Base-by-base conservation (phyloP, 1,140 invertebrate species). In the Macrosteles quadrilineatus region DNA sequence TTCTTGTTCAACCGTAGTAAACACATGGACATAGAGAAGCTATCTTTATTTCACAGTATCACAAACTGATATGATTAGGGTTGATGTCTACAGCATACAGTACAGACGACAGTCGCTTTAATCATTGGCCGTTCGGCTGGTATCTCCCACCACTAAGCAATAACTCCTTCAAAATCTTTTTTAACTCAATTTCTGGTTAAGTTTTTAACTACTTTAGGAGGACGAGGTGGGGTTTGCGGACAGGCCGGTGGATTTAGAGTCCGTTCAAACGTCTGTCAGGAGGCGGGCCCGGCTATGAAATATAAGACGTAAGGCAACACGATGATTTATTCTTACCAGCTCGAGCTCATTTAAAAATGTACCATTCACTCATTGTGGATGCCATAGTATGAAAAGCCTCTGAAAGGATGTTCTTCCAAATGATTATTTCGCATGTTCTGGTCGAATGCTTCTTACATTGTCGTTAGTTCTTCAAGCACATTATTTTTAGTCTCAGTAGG, bases 121-220 rank as follows among this genome's bases (percentile, higher is more conserved):
- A 64, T 64, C 62, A 64, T 64, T 64, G 57, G 62, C 62, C 62
- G 19, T 64, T 32, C 62, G 62, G 62, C 32, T 36, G 62, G 62
- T 64, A 64, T 27, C 62, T 64, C 62, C 62, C 62, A 32, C 62
- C 62, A 27, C 32, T 64, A 32, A 64, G 36, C 36, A 64, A 64
- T 64, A 64, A 64, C 32, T 25, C 17, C 55, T 64, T 64, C 62
- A 32, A 32, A n/a, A 64, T 64, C 62, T 30, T 64, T 64, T 64
- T 31, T 32, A 64, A 64, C 62, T 64, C 62, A 64, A 64, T 64
- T 64, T 64, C 62, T 31, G 62, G 62, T 64, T 27, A 64, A 64
- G 62, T 36, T 53, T 64, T 6, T 27, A 64, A 64, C 62, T 64
- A 64, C 62, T 31, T 64, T 31, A 64, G 62, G 62, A 64, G 62